Percentiles rank a stretch among this genome's conserved stretches.
These are phyloP conservation scores for Netelia fuscicornis DNA, from an alignment of 2,888 invertebrate species.

Conservation along the genomic window DNA sequence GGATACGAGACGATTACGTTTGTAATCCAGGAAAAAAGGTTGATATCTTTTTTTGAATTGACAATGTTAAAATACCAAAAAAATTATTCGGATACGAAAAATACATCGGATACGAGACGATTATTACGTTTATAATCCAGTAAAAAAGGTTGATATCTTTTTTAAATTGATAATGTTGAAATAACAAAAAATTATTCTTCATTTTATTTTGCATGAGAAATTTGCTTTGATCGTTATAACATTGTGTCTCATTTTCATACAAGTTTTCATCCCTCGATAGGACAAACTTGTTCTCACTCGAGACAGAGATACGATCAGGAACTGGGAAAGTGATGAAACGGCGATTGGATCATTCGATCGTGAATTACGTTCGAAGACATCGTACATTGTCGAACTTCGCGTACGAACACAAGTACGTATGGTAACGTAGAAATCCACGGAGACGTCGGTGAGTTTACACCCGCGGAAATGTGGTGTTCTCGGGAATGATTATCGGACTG, in stretches of 20 bases:
- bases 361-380: slow-evolving; percentile 37
- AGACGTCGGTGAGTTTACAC: slow-evolving; percentile 22
- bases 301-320: slow-evolving; percentile 54
- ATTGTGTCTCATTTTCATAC: neutral
- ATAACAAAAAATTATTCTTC: neutral
- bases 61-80: neutral
- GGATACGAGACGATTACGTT: neutral
- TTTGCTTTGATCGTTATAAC: neutral
- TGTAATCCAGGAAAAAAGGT: neutral
- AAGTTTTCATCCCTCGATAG: neutral
- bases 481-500: slow-evolving; percentile 51
- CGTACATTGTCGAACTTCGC: neutral
- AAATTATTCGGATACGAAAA: slow-evolving; percentile 1
- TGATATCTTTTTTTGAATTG: neutral
- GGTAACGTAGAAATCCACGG: neutral
- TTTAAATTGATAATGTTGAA: neutral
- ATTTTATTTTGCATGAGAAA: neutral
- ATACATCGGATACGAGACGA: neutral
- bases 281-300: neutral
- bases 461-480: slow-evolving; percentile 61
- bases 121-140: neutral
- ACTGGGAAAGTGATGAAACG: slow-evolving; percentile 57
- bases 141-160: no score
- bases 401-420: neutral
- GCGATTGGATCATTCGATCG: slow-evolving; percentile 59